Percentiles rank a stretch among this genome's conserved stretches.
These are phyloP conservation scores for Hippolais icterina DNA, from an alignment of 2,113 vertebrate genomes.

Conservation along the genomic window DNA sequence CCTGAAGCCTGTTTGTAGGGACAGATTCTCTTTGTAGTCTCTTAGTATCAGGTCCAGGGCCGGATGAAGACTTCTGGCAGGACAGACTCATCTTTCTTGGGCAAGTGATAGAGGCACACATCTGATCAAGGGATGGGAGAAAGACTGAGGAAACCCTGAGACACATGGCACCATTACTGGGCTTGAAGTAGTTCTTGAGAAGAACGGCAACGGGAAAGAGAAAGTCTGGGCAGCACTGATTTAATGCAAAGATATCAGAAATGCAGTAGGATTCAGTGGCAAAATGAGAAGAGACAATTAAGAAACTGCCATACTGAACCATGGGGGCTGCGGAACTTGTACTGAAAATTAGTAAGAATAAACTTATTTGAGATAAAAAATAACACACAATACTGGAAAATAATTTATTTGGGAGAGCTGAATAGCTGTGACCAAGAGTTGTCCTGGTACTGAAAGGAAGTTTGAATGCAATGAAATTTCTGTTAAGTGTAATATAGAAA, in stretches of 20 bases:
- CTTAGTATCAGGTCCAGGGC: not conserved
- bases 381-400: not conserved
- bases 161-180: not conserved
- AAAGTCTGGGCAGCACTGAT: not conserved
- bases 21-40: not conserved
- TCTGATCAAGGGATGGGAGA: not conserved
- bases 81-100: not conserved
- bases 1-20: not conserved
- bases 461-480: not conserved
- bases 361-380: not conserved
- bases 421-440: not conserved
- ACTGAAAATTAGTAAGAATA: not conserved
- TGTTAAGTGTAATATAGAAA: not conserved
- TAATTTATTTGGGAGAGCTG: not conserved
- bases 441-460: not conserved
- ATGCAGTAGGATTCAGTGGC: not conserved
- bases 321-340: not conserved
- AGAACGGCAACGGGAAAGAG: not conserved
- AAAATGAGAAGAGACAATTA: not conserved
- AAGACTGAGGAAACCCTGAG: not conserved
- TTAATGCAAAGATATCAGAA: not conserved
- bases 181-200: not conserved
- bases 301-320: not conserved
- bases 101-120: not conserved
- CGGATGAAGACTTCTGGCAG: not conserved